Evolutionary conservation across 2,888 invertebrate species (phyloP).

Genomic region (Sinohyriopsis cumingii): DNA sequence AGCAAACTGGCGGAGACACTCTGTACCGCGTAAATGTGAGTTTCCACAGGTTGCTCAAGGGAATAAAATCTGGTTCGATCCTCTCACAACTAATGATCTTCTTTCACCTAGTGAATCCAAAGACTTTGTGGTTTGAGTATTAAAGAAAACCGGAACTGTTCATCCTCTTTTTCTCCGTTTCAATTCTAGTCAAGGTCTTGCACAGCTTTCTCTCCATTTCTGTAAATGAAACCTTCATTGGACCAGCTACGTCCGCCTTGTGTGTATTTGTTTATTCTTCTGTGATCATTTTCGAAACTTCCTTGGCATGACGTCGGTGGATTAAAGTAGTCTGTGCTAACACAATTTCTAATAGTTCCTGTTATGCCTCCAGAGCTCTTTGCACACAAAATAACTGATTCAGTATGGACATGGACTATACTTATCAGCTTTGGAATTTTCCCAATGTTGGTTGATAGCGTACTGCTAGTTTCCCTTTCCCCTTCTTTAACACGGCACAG

Average conservation of each 20-base stretch:
- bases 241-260: not conserved
- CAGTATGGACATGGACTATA: conserved; percentile 7
- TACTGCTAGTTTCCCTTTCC: conserved; percentile 3
- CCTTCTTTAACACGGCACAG: not conserved
- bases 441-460: not conserved
- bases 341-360: not conserved
- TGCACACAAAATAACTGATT: not conserved
- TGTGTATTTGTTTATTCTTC: not conserved
- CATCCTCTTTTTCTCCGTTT: conserved; percentile 9
- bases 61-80: conserved; percentile 3
- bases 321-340: conserved; percentile 7
- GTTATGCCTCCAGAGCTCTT: not conserved
- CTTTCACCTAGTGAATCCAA: conserved; percentile 2
- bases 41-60: not conserved
- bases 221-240: not conserved
- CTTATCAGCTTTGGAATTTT: not conserved
- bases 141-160: conserved; percentile 5
- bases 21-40: too few species aligned
- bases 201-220: conserved; percentile 1
- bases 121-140: not conserved
- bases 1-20: too few species aligned
- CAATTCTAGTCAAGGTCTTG: conserved; percentile 4
- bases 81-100: not conserved
- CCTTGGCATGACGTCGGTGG: conserved; percentile 9
- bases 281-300: conserved; percentile 8